A percentile compares a stretch with the other conserved stretches of the same genome.
These are phyloP conservation scores for Callospermophilus lateralis DNA, from an alignment of 2,113 vertebrate genomes.

Conservation along the genomic window DNA sequence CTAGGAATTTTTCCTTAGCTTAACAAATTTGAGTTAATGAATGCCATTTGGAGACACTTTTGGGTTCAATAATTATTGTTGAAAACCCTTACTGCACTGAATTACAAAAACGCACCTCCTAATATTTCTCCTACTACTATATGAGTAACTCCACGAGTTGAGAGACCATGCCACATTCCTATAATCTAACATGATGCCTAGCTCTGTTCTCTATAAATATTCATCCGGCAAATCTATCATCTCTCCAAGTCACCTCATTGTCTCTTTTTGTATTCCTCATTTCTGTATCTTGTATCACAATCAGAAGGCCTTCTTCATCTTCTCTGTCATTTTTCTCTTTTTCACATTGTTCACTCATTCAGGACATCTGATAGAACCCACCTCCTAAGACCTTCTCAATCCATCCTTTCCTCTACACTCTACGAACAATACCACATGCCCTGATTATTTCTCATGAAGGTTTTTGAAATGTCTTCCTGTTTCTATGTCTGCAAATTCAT, in stretches of 20 bases:
- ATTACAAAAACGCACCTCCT: not conserved
- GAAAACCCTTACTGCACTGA: not conserved
- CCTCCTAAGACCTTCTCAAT: not conserved
- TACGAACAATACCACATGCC: not conserved
- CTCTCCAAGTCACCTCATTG: not conserved
- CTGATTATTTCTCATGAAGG: too few species aligned
- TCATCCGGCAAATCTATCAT: not conserved
- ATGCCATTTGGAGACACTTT: not conserved
- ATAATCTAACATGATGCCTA: not conserved
- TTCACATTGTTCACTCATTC: not conserved
- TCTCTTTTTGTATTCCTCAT: not conserved
- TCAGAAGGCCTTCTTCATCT: not conserved
- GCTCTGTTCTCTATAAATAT: not conserved
- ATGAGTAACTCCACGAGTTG: not conserved
- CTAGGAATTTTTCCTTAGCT: not conserved
- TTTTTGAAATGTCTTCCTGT: not conserved
- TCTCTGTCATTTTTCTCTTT: not conserved
- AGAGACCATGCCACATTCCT: not conserved
- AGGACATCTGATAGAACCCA: rapidly evolving
- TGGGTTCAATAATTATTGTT: not conserved
- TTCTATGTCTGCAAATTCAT: not conserved
- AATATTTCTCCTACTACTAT: not conserved
- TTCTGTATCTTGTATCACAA: not conserved
- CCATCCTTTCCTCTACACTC: not conserved
- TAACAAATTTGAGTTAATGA: not conserved